Evolutionary conservation across 2,113 vertebrate species (phyloP).

Genomic region (Corapipo altera): DNA sequence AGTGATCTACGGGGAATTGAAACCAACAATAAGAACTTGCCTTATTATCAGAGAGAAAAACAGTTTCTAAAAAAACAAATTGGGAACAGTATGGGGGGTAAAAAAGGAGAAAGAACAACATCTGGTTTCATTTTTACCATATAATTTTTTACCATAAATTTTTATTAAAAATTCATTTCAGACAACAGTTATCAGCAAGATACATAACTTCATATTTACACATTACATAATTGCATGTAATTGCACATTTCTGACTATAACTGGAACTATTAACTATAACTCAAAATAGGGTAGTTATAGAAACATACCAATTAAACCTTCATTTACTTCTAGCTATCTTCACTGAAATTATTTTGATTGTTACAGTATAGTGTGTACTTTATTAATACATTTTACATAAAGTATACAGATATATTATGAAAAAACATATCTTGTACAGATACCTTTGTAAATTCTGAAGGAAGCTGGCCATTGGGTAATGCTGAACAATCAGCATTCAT

Average conservation of each 20-base stretch:
- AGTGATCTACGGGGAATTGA: constrained; percentile 77
- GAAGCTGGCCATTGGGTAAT: constrained; percentile 81
- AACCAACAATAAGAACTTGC: constrained; percentile 18
- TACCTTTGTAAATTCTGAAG: constrained; percentile 94
- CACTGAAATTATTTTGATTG: not conserved
- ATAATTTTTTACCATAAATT: not conserved
- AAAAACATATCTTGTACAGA: not conserved
- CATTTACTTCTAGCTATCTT: not conserved
- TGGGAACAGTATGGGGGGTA: rapidly evolving
- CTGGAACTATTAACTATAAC: not conserved
- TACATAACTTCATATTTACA: not conserved
- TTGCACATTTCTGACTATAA: not conserved
- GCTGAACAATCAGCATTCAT: constrained; percentile 81
- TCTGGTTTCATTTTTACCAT: not conserved
- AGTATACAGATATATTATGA: not conserved
- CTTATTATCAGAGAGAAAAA: not conserved
- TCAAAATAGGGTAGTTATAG: not conserved
- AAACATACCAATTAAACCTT: not conserved
- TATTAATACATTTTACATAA: not conserved
- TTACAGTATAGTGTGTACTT: not conserved
- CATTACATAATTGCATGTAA: not conserved
- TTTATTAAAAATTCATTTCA: not conserved
- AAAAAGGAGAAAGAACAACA: not conserved
- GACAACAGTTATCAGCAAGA: not conserved
- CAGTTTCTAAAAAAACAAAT: not conserved